These are phyloP conservation scores for Drosophila quinaria DNA, from an alignment of 2,888 invertebrate genomes.

Conservation along the genomic window DNA sequence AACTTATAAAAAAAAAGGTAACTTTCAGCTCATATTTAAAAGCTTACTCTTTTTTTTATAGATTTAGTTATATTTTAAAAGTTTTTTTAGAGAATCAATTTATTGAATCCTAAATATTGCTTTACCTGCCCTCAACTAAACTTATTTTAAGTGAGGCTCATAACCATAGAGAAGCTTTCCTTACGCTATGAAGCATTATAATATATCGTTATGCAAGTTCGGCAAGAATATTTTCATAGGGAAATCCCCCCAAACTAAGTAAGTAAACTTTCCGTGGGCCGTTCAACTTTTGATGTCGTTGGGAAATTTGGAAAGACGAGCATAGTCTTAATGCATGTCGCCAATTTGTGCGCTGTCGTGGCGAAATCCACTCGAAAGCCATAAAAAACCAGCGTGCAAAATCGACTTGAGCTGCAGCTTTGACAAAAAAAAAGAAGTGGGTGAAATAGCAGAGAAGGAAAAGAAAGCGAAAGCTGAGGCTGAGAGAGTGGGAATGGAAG, in stretches of 20 bases:
- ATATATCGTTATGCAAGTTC: conserved; percentile 9
- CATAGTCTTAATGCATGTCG: conserved; percentile 53
- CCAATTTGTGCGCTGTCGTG: conserved; percentile 57
- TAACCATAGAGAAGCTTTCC: background rate
- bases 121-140: background rate
- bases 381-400: conserved; percentile 66
- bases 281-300: conserved; percentile 19
- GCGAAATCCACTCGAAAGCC: conserved; percentile 59
- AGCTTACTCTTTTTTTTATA: background rate
- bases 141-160: background rate
- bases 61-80: background rate
- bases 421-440: background rate
- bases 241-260: background rate
- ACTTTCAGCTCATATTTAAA: background rate
- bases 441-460: background rate
- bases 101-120: background rate
- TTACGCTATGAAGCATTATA: background rate
- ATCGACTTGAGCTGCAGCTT: conserved; percentile 63
- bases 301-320: conserved; percentile 11
- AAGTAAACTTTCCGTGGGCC: conserved; percentile 9
- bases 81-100: background rate
- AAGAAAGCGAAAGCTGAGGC: background rate
- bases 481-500: too few species aligned
- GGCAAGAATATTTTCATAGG: background rate
- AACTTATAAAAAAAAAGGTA: too few species aligned